A percentile compares a stretch with the other conserved stretches of the same genome.
phyloP scores from a whole-genome alignment of 2,888 invertebrate genomes.

The Cybosia mesomella region DNA sequence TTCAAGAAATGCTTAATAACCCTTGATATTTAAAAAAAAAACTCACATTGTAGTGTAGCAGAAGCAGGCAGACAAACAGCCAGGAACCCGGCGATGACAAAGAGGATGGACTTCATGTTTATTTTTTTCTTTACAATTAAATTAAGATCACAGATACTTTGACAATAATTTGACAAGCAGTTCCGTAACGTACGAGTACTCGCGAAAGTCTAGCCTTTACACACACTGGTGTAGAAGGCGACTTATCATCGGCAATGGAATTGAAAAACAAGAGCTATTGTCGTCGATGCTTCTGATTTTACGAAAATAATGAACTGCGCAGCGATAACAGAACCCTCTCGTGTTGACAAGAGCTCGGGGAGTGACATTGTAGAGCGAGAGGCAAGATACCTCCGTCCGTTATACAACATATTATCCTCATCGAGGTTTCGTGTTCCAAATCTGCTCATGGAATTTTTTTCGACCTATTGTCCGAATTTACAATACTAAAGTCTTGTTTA shows the following conservation, averaged over 20 bases:
- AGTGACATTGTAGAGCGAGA: conserved; percentile 73
- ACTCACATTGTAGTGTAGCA: conserved; percentile 90
- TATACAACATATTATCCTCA: conserved; percentile 59
- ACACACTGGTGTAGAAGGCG: conserved; percentile 97
- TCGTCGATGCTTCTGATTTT: conserved; percentile 68
- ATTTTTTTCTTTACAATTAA: conserved; percentile 63
- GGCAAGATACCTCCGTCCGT: conserved; percentile 53
- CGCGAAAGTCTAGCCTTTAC: conserved; percentile 91
- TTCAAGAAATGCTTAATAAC: not conserved
- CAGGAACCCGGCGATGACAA: conserved; percentile 81
- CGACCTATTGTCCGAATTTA: conserved; percentile 26
- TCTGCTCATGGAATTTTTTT: conserved; percentile 64
- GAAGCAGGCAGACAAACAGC: conserved; percentile 82
- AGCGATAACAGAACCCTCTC: conserved; percentile 79
- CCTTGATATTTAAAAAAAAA: conserved; percentile 33
- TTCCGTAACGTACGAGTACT: conserved; percentile 61
- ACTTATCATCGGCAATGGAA: conserved; percentile 78
- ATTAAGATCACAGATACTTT: conserved; percentile 83
- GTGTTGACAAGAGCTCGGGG: conserved; percentile 73
- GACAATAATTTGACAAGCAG: conserved; percentile 64
- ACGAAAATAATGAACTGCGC: conserved; percentile 79
- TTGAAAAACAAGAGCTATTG: conserved; percentile 67
- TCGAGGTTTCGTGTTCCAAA: conserved; percentile 83
- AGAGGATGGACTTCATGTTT: conserved; percentile 87
- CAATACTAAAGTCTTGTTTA: conserved; percentile 1